These are phyloP conservation scores for Theristus sp. DNA, from an alignment of 2,888 invertebrate genomes.

Conservation along the genomic window DNA sequence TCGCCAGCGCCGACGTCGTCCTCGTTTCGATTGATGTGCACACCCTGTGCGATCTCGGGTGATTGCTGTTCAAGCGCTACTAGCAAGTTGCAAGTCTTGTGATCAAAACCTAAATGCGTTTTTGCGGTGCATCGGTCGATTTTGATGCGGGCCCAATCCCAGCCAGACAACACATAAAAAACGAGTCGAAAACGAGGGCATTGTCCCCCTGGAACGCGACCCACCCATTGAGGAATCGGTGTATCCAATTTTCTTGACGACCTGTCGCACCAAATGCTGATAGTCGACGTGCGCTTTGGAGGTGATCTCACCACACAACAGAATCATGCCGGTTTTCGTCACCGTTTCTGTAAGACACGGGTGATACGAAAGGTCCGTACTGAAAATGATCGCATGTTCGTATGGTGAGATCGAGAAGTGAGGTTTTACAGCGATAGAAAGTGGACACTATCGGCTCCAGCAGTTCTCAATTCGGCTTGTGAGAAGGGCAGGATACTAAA, in stretches of 20 bases:
- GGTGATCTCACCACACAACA: slow-evolving; percentile 94
- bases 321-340: slow-evolving; percentile 95
- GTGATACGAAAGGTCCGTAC: no score
- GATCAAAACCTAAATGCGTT: slow-evolving; percentile 70
- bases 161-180: no score
- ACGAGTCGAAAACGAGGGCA: no score
- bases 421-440: no score
- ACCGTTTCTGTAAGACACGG: slow-evolving; percentile 52
- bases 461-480: no score
- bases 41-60: slow-evolving; percentile 73
- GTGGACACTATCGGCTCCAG: no score
- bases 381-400: no score
- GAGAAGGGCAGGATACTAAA: no score
- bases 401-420: no score
- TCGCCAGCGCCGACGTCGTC: slow-evolving; percentile 88
- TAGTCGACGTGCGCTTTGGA: slow-evolving; percentile 94
- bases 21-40: slow-evolving; percentile 48
- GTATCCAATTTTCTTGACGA: slow-evolving; percentile 92
- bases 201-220: no score
- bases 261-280: slow-evolving; percentile 84
- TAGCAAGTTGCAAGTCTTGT: slow-evolving; percentile 96
- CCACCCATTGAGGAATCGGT: slow-evolving; percentile 73
- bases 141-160: no score
- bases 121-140: no score
- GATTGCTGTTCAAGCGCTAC: slow-evolving; percentile 92